Base-by-base conservation (phyloP, 2,113 vertebrate genomes). In the Vidua macroura region DNA sequence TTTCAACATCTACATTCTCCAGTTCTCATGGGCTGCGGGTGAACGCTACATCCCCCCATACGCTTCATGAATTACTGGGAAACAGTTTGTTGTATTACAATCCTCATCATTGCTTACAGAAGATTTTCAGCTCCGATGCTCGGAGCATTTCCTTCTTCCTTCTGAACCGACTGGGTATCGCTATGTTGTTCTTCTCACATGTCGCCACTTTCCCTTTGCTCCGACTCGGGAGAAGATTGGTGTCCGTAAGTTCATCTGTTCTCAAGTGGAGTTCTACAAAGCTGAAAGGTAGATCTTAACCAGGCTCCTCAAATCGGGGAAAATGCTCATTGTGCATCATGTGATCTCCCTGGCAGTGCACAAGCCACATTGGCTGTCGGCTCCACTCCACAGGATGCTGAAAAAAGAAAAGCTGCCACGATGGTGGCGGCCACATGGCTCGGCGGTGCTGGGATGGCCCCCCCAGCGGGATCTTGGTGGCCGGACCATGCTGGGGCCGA, bases 341-440 rank as follows among this genome's bases (percentile, higher is more conserved):
- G 25, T 15, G 27, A 25, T 76, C 27, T 76, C 35, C 28, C 22
- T 4, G 3, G 70, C 52, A 27, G 31, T 21, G 30, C 31, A n/a
- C 31, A 43, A n/a, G 9, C n/a, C 4, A 1, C 2, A 5, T 15
- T 3, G 2, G 43, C 33, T 48, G 33, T 31, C 37, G 5, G 35
- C 35, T 51, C 27, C 20, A 24, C 15, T 37, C 56, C 0, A 1
- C 2, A 1, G n/a, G n/a, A 49, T 4, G 6, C 15, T 2, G 7
- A 31, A 39, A 18, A 59, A 49, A 49, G 21, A 31, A 60, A 48
- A 76, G 33, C 44, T 48, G 21, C 43, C 35, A 35, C 35, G 35
- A 35, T 55, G 30, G 37, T 5, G 3, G 30, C 3, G 7, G 20
- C 41, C 6, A 0, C 62, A 12, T 5, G 7, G 41, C 21, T 23